phyloP scores from a whole-genome alignment of 2,113 vertebrate species.

The Zosterops japonicus region DNA sequence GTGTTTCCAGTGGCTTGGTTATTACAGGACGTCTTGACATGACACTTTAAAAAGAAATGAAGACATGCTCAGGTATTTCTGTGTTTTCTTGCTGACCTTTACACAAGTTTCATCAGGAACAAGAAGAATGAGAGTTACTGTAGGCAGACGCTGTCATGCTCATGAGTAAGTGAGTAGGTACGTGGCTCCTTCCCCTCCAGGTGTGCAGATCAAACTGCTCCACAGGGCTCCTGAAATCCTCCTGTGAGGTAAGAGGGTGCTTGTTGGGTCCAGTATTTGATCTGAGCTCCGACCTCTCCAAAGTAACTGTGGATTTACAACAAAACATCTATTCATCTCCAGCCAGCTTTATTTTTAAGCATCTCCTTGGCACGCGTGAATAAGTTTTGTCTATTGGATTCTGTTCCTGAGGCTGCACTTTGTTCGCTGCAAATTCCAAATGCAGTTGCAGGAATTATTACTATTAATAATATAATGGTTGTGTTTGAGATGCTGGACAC shows the following conservation, averaged over 20 bases:
- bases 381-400: background rate
- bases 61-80: background rate
- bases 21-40: background rate
- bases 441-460: background rate
- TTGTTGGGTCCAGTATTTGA: background rate
- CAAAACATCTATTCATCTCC: conserved; percentile 37
- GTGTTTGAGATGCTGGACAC: background rate
- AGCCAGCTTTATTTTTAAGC: conserved; percentile 53
- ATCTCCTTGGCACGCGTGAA: background rate
- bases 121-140: background rate
- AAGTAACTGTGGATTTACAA: background rate
- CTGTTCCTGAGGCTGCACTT: conserved; percentile 17
- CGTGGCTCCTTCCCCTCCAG: background rate
- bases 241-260: background rate
- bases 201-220: background rate
- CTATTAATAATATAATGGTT: background rate
- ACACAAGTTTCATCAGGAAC: background rate
- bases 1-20: background rate
- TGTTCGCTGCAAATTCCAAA: background rate
- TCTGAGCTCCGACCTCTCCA: background rate
- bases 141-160: background rate
- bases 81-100: background rate
- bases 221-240: background rate
- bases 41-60: background rate
- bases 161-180: background rate